Evolutionary conservation across 2,888 invertebrate species (phyloP), one percentile per base, ranked within the genome.

Genomic region (Apantesis nais): DNA sequence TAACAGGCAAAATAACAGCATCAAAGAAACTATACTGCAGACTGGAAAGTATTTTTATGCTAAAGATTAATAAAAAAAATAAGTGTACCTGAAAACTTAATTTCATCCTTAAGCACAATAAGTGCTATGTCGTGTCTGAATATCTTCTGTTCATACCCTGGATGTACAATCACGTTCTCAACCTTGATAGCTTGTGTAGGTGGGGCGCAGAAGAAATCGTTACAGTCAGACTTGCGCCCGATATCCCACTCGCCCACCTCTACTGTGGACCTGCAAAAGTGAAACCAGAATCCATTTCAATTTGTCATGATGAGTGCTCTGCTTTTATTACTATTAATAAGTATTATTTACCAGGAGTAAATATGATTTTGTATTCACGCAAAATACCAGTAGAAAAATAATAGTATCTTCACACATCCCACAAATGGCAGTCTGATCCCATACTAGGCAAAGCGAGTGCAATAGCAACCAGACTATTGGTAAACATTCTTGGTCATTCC

Each of bases 151-250:
- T 96, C 96, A 83, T 97, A 98, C 55, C 96, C 96, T 0, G 97
- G 97, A 90, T 98, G 97, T 0, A 97, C 97, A 72, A 97, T 95
- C 1, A 98, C 97, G 84, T 96, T 97, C 78, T 97, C 97, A 66
- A 98, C 96, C 77, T 96, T 96, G 80, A 97, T 96, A 75, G 97
- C 97, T 83, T 97, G 96, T 0, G 96, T 96, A 1, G 97, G 96
- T 0, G 97, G 96, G 0, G 97, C 97, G 89, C 98, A 98, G 92
- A 97, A 97, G 79, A 96, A 96, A 61, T 96, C 96, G 67, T 96
- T 97, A 85, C 98, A 98, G 87, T 98, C 97, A 0, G 97, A 97
- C 86, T 97, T 96, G 0, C 95, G 95, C n/a, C 96, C 94, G 0
- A 96, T 96, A 81, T 97, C 96, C 93, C 96, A 97, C 90, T 98